These are phyloP conservation scores for Pyrrhosoma nymphula DNA, from an alignment of 2,888 invertebrate species.

Conservation along the genomic window DNA sequence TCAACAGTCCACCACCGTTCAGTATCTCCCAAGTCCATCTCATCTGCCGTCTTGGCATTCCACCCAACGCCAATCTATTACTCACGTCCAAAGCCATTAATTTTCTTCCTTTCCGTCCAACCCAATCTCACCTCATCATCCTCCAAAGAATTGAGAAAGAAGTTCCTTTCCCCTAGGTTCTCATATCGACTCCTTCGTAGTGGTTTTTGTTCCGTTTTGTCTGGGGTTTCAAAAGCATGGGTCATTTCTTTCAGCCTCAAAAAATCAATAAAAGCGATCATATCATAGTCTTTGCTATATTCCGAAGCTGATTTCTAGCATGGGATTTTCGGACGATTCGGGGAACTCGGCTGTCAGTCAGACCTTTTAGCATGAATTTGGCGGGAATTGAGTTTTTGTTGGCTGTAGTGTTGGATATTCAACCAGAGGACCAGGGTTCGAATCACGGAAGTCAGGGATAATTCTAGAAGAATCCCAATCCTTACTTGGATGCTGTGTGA, in stretches of 20 bases:
- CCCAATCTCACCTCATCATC: background rate
- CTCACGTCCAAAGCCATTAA: background rate
- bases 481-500: no score
- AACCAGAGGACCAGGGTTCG: no score
- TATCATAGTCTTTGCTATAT: background rate
- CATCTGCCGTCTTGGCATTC: background rate
- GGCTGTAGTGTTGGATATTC: no score
- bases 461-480: no score
- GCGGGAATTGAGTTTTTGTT: no score
- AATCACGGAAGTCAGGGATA: no score
- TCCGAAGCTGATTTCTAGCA: background rate
- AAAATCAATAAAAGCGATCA: background rate
- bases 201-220: background rate
- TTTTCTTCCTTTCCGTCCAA: background rate
- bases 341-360: no score
- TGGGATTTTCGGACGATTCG: no score
- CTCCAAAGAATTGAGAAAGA: background rate
- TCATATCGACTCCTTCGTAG: background rate
- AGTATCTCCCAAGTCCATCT: background rate
- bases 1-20: background rate
- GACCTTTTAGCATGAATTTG: no score
- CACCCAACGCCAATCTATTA: background rate
- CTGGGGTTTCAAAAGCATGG: background rate
- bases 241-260: background rate
- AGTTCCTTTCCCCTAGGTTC: background rate